phyloP scores from a whole-genome alignment of 2,888 invertebrate genomes.

The Synanthedon vespiformis region DNA sequence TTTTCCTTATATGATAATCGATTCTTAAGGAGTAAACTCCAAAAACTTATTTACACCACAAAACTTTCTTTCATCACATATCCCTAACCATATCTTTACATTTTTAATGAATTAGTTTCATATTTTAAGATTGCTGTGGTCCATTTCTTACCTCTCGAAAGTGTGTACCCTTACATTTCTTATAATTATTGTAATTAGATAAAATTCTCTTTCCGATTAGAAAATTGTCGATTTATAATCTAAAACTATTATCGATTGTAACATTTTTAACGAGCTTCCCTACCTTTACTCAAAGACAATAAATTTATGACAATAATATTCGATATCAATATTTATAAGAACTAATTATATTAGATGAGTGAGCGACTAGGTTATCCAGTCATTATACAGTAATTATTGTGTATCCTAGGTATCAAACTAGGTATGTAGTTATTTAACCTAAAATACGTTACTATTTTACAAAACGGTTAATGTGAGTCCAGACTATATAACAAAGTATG shows the following conservation, averaged over 20 bases:
- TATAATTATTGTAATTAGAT: conserved; percentile 13
- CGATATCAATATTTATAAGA: conserved; percentile 9
- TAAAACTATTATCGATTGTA: not conserved
- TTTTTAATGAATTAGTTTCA: conserved; percentile 8
- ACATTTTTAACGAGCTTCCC: conserved; percentile 50
- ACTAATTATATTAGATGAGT: not conserved
- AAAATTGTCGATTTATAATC: not conserved
- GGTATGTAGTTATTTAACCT: too few relatives aligned
- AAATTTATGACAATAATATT: conserved; percentile 42
- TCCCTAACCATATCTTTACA: conserved; percentile 26
- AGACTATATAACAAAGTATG: too few relatives aligned
- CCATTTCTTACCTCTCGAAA: conserved; percentile 38
- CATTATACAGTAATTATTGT: too few relatives aligned
- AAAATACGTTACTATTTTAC: too few relatives aligned
- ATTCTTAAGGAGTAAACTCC: too few relatives aligned
- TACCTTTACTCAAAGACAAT: conserved; percentile 50
- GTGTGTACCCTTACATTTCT: conserved; percentile 19
- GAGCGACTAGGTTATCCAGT: too few relatives aligned
- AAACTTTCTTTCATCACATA: conserved; percentile 19
- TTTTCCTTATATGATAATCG: too few relatives aligned
- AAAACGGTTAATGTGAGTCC: too few relatives aligned
- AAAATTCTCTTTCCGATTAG: conserved; percentile 9
- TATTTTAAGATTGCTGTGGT: conserved; percentile 32
- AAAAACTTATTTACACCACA: not conserved
- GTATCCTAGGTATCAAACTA: too few relatives aligned